Conservation (phyloP, 2,113 vertebrate genomes). For the Barbus barbus region DNA sequence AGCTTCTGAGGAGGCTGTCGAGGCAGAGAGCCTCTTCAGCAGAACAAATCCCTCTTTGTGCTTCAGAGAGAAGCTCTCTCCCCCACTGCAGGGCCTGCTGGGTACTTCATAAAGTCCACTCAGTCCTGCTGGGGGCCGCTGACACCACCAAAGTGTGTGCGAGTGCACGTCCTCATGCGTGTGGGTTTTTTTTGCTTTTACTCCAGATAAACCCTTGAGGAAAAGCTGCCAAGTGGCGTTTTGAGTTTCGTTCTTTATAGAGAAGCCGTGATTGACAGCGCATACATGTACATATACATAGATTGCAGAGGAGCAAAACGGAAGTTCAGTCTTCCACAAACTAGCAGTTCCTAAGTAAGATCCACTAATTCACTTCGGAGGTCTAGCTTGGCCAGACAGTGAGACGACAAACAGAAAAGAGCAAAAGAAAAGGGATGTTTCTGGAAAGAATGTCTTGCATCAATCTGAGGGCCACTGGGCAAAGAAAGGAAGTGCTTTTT, state of each 20-base stretch:
- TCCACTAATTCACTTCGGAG: slow-evolving; percentile 48
- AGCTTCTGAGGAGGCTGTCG: slow-evolving; percentile 43
- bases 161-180: background rate
- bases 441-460: slow-evolving; percentile 52
- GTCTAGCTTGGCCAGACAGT: slow-evolving; percentile 54
- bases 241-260: slow-evolving; percentile 2
- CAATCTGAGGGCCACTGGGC: slow-evolving; percentile 21
- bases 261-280: background rate
- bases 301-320: background rate
- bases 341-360: slow-evolving; percentile 36
- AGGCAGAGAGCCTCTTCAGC: slow-evolving; percentile 42
- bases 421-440: slow-evolving; percentile 49
- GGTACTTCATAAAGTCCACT: slow-evolving; percentile 44
- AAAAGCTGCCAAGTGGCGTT: slow-evolving; percentile 20
- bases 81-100: slow-evolving; percentile 45
- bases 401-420: slow-evolving; percentile 51
- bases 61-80: slow-evolving; percentile 37
- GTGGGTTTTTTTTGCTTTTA: background rate
- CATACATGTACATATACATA: slow-evolving; percentile 8
- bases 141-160: slow-evolving; percentile 20
- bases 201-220: slow-evolving; percentile 35
- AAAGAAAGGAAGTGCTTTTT: slow-evolving; percentile 4
- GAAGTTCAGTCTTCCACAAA: slow-evolving; percentile 48
- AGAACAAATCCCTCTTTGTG: slow-evolving; percentile 59
- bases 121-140: slow-evolving; percentile 34